Base-by-base conservation (phyloP, 2,113 vertebrate species). In the Cacatua alba region DNA sequence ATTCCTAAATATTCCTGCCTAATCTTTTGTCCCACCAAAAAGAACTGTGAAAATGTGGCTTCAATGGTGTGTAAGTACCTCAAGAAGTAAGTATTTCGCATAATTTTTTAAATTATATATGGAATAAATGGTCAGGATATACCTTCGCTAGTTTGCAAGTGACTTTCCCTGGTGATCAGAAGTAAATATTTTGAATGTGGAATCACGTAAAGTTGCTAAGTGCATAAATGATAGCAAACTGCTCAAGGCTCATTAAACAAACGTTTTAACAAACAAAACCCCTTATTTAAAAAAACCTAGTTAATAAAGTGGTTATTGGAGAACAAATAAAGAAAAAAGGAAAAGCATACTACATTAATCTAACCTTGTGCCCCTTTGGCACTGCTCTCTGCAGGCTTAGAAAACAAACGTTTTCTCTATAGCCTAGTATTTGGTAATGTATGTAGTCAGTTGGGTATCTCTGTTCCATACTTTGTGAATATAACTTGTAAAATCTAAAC, bases 11-110 rank as follows among this genome's bases (percentile, higher is more conserved):
- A 99, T 62, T 99, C 99, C 48, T 99, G 99, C 90, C 98, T 99
- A 31, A 96, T 99, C 41, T 99, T 99, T 97, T 99, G 99, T 90
- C 98, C 99, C 43, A 99, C 99, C 76, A 99, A 99, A 98, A 99
- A 99, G 97, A 99, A 99, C 94, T 99, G 99, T 97, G 99, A 99
- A 98, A 99, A 99, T 19, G 98, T 99, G 43, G 99, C 98, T 39
- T 98, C 89, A n/a, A 99, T 99, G 99, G 98, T 99, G 95, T 99
- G 99, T 98, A 99, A 97, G 87, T 99, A 98, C 90, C 98, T 99
- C 80, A 99, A 97, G 67, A 98, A 98, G 99, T 99, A 98, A 94
- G 99, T 97, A 63, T 26, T 41, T 65, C 26, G 85, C 29, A 6
- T 71, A 4, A 24, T n/a, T 49, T 81, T 72, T n/a, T 10, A 7